These are phyloP conservation scores for Hylomyscus alleni DNA, from an alignment of 2,797 vertebrate species.

Conservation along the genomic window DNA sequence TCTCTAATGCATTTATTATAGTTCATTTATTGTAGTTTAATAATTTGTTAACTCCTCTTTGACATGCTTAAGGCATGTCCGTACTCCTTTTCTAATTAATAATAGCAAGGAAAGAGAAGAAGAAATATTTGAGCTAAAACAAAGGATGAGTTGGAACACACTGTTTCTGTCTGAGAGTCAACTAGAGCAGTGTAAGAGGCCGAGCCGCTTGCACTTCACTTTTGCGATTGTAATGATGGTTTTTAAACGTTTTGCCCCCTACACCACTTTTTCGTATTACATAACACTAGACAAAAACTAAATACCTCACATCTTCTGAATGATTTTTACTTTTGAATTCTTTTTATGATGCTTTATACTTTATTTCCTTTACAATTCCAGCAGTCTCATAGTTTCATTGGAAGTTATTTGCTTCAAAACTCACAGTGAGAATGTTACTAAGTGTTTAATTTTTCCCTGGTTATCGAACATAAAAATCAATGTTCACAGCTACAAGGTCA, in stretches of 20 bases:
- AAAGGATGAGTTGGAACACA: background rate
- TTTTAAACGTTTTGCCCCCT: background rate
- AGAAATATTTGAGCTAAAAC: background rate
- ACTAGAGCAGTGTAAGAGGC: background rate
- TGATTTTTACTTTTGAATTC: background rate
- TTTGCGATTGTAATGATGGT: background rate
- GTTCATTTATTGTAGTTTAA: background rate
- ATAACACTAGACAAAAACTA: background rate
- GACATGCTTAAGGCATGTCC: background rate
- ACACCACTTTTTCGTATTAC: background rate
- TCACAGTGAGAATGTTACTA: slow-evolving; percentile 26
- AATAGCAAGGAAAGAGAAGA: background rate
- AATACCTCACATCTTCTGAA: slow-evolving; percentile 5
- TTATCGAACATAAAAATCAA: background rate
- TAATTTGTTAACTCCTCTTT: background rate
- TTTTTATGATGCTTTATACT: background rate
- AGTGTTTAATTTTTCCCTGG: background rate
- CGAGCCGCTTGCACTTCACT: background rate
- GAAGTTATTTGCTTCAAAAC: background rate
- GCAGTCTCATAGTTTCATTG: background rate
- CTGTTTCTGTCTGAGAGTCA: background rate
- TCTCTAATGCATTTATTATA: background rate
- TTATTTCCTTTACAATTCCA: background rate
- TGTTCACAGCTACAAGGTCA: background rate
- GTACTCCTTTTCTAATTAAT: background rate